Base-by-base conservation (phyloP, 2,113 vertebrate genomes). In the Ptilonorhynchus violaceus region DNA sequence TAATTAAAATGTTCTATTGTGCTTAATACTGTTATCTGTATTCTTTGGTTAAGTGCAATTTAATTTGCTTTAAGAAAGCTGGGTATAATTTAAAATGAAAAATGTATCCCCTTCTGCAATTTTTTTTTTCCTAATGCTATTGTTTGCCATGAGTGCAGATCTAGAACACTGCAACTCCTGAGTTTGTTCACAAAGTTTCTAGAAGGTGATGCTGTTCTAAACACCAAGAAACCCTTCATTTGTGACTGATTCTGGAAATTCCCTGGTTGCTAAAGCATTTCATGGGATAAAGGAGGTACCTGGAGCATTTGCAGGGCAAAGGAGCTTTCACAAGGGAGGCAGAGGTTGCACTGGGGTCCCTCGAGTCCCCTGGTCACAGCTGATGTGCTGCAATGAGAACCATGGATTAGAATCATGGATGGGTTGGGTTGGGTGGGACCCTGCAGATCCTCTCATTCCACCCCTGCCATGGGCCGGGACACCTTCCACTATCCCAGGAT, bases 1-100 rank as follows among this genome's bases (percentile, higher is more conserved):
- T 96, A 94, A 96, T 96, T 98, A 96, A 97, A 97, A 97, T 75
- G 88, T 77, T 78, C 93, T 47, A 95, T 83, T 62, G 85, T 86
- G 93, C 73, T 88, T 97, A 97, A 96, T 96, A 92, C 91, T 88
- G 81, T 95, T 97, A 95, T 93, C 70, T 67, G 83, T 92, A 97
- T 88, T 86, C 88, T 84, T 95, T 73, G 56, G 66, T 94, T 95
- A 96, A 97, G 47, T 97, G 67, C 81, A 95, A 91, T 90, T 97
- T 97, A 92, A 95, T 97, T 97, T 96, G 92, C 68, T 96, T 94
- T 88, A 86, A 94, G 78, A 83, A 82, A 89, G 73, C 79, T 84
- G 44, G 55, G 41, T 85, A 81, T 91, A 78, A 93, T 91, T 96
- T 77, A 56, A 94, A 93, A 97, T 85, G 76, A 89, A 81, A 70